Evolutionary conservation across 2,797 vertebrate species (phyloP), one percentile per base, ranked within the genome.

Genomic region (Kryptolebias ocellatus): DNA sequence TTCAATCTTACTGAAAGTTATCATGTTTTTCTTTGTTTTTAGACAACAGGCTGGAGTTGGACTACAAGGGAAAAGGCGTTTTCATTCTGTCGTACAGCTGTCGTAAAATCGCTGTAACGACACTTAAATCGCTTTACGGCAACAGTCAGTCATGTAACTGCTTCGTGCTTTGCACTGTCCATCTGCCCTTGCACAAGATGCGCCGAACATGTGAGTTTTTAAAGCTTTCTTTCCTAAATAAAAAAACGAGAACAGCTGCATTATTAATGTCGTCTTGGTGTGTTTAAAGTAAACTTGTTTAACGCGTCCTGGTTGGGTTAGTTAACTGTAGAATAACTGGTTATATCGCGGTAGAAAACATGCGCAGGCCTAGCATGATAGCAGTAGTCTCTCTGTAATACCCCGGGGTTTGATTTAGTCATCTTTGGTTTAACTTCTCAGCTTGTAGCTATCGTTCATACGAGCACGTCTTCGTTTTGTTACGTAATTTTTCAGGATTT

Each of bases 161-260:
- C 15, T 24, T 39, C 8, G 0, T 1, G 49, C 39, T 16, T 2
- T 1, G 11, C 2, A 7, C 15, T 11, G 28, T 7, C 9, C 10
- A 0, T n/a, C 57, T 67, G 84, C 54, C 87, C 87, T 89, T 89
- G 76, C 57, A 2, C 12, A 46, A 46, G 49, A 84, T 79, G 68
- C 8, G 17, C 1, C 14, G 0, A 54, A 9, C 76, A 10, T 20
- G 80, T 84, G 67, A 83, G 81, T 75, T 6, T 18, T 4, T 8
- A 0, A 5, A n/a, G 0, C 0, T 24, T 67, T 58, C 11, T 18
- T 0, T 27, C 37, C 46, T 24, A 42, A 31, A 31, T 20, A 14
- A 29, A 14, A 29, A 34, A 37, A 3, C 7, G 14, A 50, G 0
- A 39, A 0, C 0, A 11, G 0, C 12, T 12, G 29, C 50, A 29